These are phyloP conservation scores for Ptyas mucosa DNA, from an alignment of 2,113 vertebrate species.

Conservation along the genomic window DNA sequence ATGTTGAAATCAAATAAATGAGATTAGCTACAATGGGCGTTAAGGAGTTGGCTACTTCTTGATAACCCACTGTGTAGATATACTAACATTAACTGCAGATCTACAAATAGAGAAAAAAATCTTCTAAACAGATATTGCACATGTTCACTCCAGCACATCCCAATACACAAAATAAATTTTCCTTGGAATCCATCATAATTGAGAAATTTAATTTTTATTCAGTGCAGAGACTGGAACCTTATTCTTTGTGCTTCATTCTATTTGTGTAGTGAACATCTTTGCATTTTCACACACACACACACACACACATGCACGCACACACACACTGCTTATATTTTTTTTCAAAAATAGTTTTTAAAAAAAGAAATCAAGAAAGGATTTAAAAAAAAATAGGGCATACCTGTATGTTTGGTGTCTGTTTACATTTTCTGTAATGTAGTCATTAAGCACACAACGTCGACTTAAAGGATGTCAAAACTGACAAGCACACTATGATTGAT, in stretches of 20 bases:
- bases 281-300: background rate
- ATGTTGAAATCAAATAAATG: background rate
- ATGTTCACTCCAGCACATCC: background rate
- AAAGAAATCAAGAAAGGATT: conserved; percentile 38
- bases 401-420: conserved; percentile 78
- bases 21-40: background rate
- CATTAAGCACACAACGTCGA: conserved; percentile 77
- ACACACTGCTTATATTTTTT: background rate
- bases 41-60: background rate
- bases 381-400: conserved; percentile 62
- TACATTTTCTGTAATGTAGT: conserved; percentile 84
- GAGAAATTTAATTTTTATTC: conserved; percentile 16
- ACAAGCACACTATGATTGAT: conserved; percentile 81
- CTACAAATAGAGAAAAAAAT: background rate
- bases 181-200: background rate
- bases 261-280: background rate
- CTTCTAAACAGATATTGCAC: background rate
- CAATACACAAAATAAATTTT: background rate
- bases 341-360: conserved; percentile 6
- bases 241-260: conserved; percentile 4
- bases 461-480: conserved; percentile 81
- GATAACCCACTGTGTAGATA: background rate
- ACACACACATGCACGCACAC: background rate
- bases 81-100: background rate
- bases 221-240: conserved; percentile 19